Base-by-base conservation (phyloP, 2,113 vertebrate genomes). In the Meriones unguiculatus region DNA sequence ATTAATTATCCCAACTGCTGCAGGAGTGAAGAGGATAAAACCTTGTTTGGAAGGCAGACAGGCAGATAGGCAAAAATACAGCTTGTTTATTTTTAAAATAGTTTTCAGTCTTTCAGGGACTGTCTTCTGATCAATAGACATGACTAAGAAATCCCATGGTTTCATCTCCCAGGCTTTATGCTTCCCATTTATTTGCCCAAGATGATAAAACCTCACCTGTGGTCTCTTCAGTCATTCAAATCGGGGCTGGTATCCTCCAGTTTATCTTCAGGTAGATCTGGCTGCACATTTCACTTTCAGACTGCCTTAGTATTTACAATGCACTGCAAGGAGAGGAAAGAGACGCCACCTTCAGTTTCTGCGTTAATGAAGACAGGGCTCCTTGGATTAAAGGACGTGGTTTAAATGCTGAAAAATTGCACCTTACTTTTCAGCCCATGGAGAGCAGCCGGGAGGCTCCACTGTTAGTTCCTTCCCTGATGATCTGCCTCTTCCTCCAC, bases 71-170 rank as follows among this genome's bases (percentile, higher is more conserved):
- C 78, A 77, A 90, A 96, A 76, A 90, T 64, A 46, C 1, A 67
- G 22, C 62, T 95, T 92, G 41, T 94, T 97, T 96, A 93, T 97
- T 95, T 96, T 94, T 81, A 96, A 96, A 65, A 89, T 38, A 84
- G 25, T 95, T 93, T 91, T 5, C 1, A 80, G 81, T 76, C 69
- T 50, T 95, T 93, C 94, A 80, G 65, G 84, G 77, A 67, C 62
- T 94, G 32, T 87, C 50, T 93, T 96, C 82, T 65, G 73, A 96
- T 97, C 96, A 96, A 95, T 96, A 96, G 84, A 92, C 94, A 93
- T 93, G 80, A 90, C 90, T 86, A 94, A 97, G 76, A 89, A 95
- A 96, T 81, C 65, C 85, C 85, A 85, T 54, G 35, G 65, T 93
- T 67, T 95, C 87, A 94, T 96, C 80, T 94, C 62, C 70, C 62